Base-by-base conservation (phyloP, 2,797 vertebrate genomes). In the Ataeniobius toweri region DNA sequence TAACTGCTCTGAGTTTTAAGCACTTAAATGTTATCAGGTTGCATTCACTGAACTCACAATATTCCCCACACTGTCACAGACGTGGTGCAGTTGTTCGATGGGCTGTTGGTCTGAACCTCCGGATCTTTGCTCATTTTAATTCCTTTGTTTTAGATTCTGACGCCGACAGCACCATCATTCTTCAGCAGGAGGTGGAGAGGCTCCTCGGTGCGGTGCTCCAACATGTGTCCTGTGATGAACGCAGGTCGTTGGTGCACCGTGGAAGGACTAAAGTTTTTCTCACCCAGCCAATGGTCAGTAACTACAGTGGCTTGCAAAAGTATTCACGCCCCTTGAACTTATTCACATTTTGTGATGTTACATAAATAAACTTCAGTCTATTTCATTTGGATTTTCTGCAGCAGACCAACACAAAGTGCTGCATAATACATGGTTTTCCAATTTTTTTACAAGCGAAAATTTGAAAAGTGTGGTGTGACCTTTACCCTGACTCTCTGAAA, bases 191-290 rank as follows among this genome's bases (percentile, higher is more conserved):
- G 1, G 93, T 96, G 58, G 85, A 92, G 48, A 91, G 93, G 73
- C 93, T 99, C 77, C 93, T 99, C 70, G 68, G 74, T 6, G 75
- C 78, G 5, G 84, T 89, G 74, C 73, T 95, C 1, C 67, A 0
- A 4, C 86, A 78, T 7, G 41, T 39, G 4, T 85, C 89, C 77
- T 80, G 65, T 41, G 82, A 85, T 72, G 84, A 89, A 31, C 81
- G 3, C 39, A 90, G 58, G 16, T 48, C 82, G 1, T 83, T 95
- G 46, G 93, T 96, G 77, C 97, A 96, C 82, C 97, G 97, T 20
- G 98, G 98, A 69, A 96, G 88, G 84, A 99, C 97, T 61, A 99
- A 98, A 94, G 95, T 98, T 36, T 99, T 99, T 90, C 94, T 99
- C 91, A 98, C 96, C 0, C 95, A 96, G 71, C 80, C 84, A 5